A percentile compares a stretch with the other conserved stretches of the same genome.
Conservation (phyloP, 2,113 vertebrate species). For the Mus spicilegus region DNA sequence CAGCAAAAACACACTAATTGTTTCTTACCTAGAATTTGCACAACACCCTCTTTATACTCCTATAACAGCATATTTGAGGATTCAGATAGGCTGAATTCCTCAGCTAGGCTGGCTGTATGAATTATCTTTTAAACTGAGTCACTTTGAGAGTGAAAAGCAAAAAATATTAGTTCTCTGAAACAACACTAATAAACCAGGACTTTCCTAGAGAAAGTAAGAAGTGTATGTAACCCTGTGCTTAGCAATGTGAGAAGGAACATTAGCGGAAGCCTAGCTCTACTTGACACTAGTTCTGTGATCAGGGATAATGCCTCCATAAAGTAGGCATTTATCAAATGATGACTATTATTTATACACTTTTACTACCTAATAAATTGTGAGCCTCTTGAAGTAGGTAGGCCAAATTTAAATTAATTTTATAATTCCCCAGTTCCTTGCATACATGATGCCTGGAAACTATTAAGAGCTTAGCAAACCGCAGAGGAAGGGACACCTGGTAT, state of each 20-base stretch:
- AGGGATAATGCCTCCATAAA: neutral
- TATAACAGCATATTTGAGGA: neutral
- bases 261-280: neutral
- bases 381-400: neutral
- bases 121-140: slow-evolving; percentile 15
- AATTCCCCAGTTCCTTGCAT: neutral
- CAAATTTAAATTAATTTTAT: slow-evolving; percentile 11
- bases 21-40: neutral
- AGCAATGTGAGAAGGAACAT: neutral
- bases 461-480: neutral
- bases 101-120: neutral
- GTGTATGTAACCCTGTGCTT: neutral
- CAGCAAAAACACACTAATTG: neutral
- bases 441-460: neutral
- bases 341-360: neutral
- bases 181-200: slow-evolving; percentile 34
- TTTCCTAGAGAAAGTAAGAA: neutral
- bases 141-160: slow-evolving; percentile 12
- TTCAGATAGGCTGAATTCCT: neutral
- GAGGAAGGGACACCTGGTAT: neutral
- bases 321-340: slow-evolving; percentile 33
- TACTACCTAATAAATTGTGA: slow-evolving; percentile 9
- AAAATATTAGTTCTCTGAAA: slow-evolving; percentile 44
- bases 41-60: neutral
- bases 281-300: neutral